Percentiles rank a stretch among this genome's conserved stretches.
phyloP scores from a whole-genome alignment of 2,888 invertebrate species.

The Chymomyza fuscimana region DNA sequence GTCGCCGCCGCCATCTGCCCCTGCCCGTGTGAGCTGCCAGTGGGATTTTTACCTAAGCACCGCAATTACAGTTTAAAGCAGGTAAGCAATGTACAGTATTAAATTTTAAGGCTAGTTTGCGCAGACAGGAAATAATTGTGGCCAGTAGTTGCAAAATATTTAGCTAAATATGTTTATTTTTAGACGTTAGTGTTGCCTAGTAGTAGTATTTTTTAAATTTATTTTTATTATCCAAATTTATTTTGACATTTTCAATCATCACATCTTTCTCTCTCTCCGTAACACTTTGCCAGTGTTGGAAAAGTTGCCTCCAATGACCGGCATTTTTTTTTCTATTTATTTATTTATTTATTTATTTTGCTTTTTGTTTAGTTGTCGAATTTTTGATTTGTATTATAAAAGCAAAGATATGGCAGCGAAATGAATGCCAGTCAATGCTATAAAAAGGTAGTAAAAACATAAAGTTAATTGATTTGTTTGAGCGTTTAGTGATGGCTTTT shows the following conservation, averaged over 20 bases:
- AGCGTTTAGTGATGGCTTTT: conserved; percentile 21
- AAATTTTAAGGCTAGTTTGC: background rate
- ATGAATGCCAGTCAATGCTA: conserved; percentile 32
- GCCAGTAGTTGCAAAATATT: background rate
- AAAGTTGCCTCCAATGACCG: conserved; percentile 34
- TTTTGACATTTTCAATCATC: conserved; percentile 64
- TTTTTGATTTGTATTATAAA: background rate
- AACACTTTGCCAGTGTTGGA: conserved; percentile 47
- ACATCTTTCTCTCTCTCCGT: conserved; percentile 23
- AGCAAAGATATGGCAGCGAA: no score
- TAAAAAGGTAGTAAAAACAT: conserved; percentile 59
- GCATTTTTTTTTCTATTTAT: conserved; percentile 21
- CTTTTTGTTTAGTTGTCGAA: conserved; percentile 3
- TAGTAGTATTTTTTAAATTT: conserved; percentile 43
- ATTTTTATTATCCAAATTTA: conserved; percentile 43
- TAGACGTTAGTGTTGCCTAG: conserved; percentile 45
- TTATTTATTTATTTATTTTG: background rate
- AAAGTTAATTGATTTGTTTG: conserved; percentile 19
- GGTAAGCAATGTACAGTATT: background rate
- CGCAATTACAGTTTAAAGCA: conserved; percentile 22
- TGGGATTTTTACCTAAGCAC: conserved; percentile 39
- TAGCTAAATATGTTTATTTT: conserved; percentile 57
- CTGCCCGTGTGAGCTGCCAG: background rate
- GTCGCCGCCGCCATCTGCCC: conserved; percentile 48
- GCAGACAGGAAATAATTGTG: background rate